phyloP scores from a whole-genome alignment of 2,888 invertebrate genomes.

The Eupithecia tripunctaria region DNA sequence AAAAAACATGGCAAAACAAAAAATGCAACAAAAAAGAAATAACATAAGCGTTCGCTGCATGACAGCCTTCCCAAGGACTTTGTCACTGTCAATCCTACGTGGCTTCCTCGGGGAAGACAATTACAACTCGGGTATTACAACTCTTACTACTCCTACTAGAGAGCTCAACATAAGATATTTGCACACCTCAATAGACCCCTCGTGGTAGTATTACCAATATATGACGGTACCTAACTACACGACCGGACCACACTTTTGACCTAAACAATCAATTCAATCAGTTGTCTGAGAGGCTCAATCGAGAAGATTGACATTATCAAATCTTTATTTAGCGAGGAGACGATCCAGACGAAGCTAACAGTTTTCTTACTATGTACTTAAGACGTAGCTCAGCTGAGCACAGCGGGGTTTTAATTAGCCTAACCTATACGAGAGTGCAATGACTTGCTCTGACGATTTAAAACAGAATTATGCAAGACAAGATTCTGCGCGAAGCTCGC shows the following conservation, averaged over 20 bases:
- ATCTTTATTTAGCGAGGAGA: slow-evolving; percentile 29
- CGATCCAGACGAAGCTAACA: slow-evolving; percentile 5
- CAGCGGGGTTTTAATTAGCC: slow-evolving; percentile 24
- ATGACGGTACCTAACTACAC: background rate
- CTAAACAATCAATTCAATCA: slow-evolving; percentile 7
- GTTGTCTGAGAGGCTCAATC: slow-evolving; percentile 25
- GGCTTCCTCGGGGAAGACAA: background rate
- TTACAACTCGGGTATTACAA: background rate
- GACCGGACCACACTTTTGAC: background rate
- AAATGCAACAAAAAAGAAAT: background rate
- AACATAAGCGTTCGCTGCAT: background rate
- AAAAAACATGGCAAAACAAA: background rate
- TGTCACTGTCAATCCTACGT: background rate
- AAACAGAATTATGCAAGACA: slow-evolving; percentile 1
- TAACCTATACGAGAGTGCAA: slow-evolving; percentile 33
- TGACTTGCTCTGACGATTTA: slow-evolving; percentile 22
- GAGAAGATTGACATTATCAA: slow-evolving; percentile 29
- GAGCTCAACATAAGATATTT: background rate
- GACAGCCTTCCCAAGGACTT: background rate
- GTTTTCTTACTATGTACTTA: background rate
- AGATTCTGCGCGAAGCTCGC: background rate
- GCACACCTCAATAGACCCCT: background rate
- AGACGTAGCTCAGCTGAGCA: background rate
- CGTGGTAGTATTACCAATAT: background rate
- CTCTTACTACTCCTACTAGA: background rate